Evolutionary conservation across 2,113 vertebrate species (phyloP).

Genomic region (Plotosus lineatus): DNA sequence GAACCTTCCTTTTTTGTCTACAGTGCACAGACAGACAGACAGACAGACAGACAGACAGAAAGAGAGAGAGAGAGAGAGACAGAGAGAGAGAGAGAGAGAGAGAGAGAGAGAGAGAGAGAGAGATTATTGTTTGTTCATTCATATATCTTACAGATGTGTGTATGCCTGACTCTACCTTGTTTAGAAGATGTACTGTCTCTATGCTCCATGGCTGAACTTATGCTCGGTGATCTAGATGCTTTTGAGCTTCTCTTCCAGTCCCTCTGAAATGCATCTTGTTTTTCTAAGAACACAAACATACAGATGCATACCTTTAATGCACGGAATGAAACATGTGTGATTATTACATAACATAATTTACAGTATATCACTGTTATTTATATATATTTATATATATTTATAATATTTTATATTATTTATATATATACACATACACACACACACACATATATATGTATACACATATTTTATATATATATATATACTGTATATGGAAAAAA

Average conservation of each 20-base stretch:
- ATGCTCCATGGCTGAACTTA: slow-evolving; percentile 53
- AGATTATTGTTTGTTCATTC: neutral
- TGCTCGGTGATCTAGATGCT: slow-evolving; percentile 61
- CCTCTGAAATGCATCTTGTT: slow-evolving; percentile 56
- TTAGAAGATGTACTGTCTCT: slow-evolving; percentile 30
- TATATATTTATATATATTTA: too few species aligned
- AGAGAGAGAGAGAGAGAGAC: neutral
- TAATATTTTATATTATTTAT: too few species aligned
- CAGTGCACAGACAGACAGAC: slow-evolving; percentile 30
- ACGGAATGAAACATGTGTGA: neutral
- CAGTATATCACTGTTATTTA: too few species aligned
- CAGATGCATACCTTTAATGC: neutral
- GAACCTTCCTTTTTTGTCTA: slow-evolving; percentile 57
- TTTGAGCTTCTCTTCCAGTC: slow-evolving; percentile 65
- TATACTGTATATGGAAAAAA: neutral
- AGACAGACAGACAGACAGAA: neutral
- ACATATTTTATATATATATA: neutral
- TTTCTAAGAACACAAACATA: slow-evolving; percentile 53
- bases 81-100: neutral
- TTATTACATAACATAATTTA: too few species aligned
- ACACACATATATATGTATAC: neutral
- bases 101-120: neutral
- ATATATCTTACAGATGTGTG: neutral
- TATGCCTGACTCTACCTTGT: slow-evolving; percentile 51
- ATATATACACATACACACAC: too few species aligned